phyloP scores from a whole-genome alignment of 2,797 vertebrate genomes.

The Sphaeramia orbicularis region DNA sequence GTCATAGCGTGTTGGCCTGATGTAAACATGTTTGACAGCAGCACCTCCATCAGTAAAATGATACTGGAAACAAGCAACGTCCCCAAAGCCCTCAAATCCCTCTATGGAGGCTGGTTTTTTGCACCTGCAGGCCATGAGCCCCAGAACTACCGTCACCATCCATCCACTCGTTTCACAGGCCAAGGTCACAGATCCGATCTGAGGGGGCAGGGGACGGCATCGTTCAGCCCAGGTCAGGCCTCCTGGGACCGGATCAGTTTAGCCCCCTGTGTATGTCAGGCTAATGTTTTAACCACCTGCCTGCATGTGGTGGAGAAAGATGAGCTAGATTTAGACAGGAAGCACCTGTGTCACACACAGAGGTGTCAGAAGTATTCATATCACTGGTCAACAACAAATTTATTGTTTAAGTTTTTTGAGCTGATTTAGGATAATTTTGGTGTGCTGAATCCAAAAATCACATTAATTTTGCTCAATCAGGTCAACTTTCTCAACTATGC shows the following conservation, averaged over 20 bases:
- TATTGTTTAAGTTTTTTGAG: no score
- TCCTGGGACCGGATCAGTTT: conserved; percentile 31
- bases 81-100: conserved; percentile 38
- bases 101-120: conserved; percentile 45
- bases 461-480: no score
- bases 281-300: conserved; percentile 64
- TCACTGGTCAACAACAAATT: no score
- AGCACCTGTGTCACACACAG: neutral
- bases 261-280: neutral
- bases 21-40: conserved; percentile 67
- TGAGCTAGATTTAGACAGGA: conserved; percentile 4
- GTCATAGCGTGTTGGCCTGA: conserved; percentile 37
- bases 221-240: conserved; percentile 53
- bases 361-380: no score
- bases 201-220: conserved; percentile 20
- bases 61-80: conserved; percentile 44
- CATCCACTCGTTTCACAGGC: conserved; percentile 24
- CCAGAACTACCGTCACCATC: conserved; percentile 4
- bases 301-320: neutral
- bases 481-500: no score
- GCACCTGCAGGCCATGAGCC: conserved; percentile 59
- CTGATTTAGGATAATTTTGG: no score
- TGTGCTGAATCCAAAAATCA: no score
- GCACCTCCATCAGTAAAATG: conserved; percentile 50
- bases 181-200: conserved; percentile 32